These are phyloP conservation scores for Synodontis membranacea DNA, from an alignment of 2,113 vertebrate genomes.

Conservation along the genomic window DNA sequence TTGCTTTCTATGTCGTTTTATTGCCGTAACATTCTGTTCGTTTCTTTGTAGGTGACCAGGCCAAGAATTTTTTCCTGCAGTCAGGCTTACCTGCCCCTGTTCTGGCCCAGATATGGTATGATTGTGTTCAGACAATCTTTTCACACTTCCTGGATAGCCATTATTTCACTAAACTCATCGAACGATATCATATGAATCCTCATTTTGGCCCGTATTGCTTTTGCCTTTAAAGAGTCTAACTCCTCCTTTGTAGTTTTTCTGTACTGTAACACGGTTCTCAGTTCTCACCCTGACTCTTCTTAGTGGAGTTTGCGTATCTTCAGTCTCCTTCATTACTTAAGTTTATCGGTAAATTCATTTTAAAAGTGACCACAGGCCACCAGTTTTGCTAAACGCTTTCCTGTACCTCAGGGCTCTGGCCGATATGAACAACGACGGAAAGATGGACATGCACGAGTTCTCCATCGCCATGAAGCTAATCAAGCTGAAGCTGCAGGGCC, in stretches of 20 bases:
- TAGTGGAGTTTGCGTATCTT: background rate
- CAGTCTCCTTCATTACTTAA: background rate
- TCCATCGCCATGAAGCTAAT: slow-evolving; percentile 99
- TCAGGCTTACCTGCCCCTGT: slow-evolving; percentile 95
- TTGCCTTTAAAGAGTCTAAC: background rate
- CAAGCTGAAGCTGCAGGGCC: slow-evolving; percentile 95
- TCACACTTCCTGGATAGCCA: background rate
- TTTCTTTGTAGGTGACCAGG: slow-evolving; percentile 88
- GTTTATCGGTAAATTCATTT: background rate
- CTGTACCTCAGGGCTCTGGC: slow-evolving; percentile 84
- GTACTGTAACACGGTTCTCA: background rate
- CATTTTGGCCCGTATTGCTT: background rate
- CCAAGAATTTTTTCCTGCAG: slow-evolving; percentile 96
- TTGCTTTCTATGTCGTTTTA: background rate
- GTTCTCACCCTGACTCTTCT: background rate
- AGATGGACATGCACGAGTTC: slow-evolving; percentile 96
- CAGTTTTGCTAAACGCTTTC: background rate
- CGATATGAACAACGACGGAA: slow-evolving; percentile 95
- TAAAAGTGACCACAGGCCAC: background rate
- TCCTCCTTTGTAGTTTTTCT: background rate
- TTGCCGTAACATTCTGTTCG: background rate
- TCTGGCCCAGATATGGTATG: slow-evolving; percentile 97
- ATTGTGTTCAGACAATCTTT: slow-evolving; percentile 51
- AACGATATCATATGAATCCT: too few species aligned
- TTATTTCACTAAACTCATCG: background rate